Percentiles rank a stretch among this genome's conserved stretches.
Evolutionary conservation across 2,113 vertebrate species (phyloP).

Genomic region (Nannobrachium achirus): DNA sequence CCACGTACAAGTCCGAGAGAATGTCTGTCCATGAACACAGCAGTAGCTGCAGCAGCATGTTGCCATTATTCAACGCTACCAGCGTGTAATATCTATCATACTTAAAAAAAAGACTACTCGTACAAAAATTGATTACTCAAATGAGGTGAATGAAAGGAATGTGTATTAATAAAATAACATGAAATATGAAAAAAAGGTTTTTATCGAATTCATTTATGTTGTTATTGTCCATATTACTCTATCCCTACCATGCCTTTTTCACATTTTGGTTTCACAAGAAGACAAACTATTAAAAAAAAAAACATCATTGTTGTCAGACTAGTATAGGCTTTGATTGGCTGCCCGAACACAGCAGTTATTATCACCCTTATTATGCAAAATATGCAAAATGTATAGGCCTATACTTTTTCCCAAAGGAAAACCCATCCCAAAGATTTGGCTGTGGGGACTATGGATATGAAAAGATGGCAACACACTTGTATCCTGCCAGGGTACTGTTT

Average conservation of each 20-base stretch:
- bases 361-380: too few species aligned
- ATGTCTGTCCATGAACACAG: slow-evolving; percentile 79
- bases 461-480: too few species aligned
- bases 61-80: slow-evolving; percentile 79
- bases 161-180: slow-evolving; percentile 85
- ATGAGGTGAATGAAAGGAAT: slow-evolving; percentile 81
- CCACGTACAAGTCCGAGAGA: slow-evolving; percentile 25
- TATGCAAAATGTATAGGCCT: too few species aligned
- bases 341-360: too few species aligned
- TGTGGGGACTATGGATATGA: too few species aligned
- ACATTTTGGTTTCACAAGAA: not conserved
- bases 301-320: not conserved
- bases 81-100: slow-evolving; percentile 73
- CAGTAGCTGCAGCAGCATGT: slow-evolving; percentile 76
- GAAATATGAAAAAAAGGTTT: slow-evolving; percentile 50
- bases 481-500: too few species aligned
- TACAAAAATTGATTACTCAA: slow-evolving; percentile 73
- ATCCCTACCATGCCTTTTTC: not conserved
- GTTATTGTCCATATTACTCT: not conserved
- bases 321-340: too few species aligned
- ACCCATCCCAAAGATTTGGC: too few species aligned
- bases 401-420: too few species aligned
- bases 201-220: slow-evolving; percentile 23
- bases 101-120: slow-evolving; percentile 72
- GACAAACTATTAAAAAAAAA: not conserved